phyloP scores from a whole-genome alignment of 2,113 vertebrate species.

The Malaclemys terrapin region DNA sequence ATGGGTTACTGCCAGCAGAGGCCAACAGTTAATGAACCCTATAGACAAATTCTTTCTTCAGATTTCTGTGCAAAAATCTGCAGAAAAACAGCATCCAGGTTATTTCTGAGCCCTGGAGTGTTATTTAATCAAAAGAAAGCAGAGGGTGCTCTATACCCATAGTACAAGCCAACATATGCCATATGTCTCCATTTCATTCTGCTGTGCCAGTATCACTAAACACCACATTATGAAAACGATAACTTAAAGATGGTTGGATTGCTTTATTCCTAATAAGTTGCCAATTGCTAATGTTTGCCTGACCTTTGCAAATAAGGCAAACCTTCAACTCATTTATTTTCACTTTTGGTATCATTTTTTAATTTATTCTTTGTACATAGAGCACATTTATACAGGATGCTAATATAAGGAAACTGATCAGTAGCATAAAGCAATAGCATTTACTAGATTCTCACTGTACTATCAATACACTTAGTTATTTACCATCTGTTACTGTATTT shows the following conservation, averaged over 20 bases:
- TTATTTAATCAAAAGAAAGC: constrained; percentile 84
- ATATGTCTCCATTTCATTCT: constrained; percentile 14
- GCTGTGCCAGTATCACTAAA: constrained; percentile 11
- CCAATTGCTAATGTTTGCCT: background rate
- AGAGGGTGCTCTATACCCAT: constrained; percentile 93
- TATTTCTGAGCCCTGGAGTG: constrained; percentile 70
- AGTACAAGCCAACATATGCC: constrained; percentile 62
- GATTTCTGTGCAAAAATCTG: constrained; percentile 86
- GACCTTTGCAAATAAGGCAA: background rate
- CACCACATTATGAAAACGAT: background rate
- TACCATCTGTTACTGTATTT: background rate
- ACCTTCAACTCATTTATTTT: constrained; percentile 5
- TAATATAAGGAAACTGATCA: background rate
- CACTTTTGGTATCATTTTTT: background rate
- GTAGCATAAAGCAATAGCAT: background rate
- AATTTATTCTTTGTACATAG: background rate
- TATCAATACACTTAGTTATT: background rate
- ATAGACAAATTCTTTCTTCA: constrained; percentile 89
- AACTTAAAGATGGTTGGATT: constrained; percentile 1
- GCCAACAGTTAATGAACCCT: constrained; percentile 94
- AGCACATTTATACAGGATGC: background rate
- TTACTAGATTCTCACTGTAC: background rate
- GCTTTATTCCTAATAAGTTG: constrained; percentile 16
- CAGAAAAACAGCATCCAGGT: constrained; percentile 70
- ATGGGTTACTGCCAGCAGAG: constrained; percentile 93